A percentile compares a stretch with the other conserved stretches of the same genome.
These are phyloP conservation scores for Hipparchia sbordonii DNA, from an alignment of 2,888 invertebrate genomes.

Conservation along the genomic window DNA sequence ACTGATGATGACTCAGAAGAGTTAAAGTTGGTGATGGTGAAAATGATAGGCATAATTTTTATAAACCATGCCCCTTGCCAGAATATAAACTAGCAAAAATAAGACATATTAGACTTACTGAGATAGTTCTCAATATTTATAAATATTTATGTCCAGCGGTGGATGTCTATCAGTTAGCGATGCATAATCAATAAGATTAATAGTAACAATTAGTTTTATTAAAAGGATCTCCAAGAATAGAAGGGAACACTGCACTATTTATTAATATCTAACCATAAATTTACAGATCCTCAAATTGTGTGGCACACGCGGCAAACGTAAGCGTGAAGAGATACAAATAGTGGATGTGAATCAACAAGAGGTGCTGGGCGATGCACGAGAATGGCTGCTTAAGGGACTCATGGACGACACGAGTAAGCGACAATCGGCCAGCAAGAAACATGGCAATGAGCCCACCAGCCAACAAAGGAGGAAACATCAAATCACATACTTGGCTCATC, in stretches of 20 bases:
- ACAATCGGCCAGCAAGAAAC: conserved; percentile 79
- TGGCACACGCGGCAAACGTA: conserved; percentile 85
- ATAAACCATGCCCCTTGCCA: background rate
- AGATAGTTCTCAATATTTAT: no score
- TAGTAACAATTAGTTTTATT: no score
- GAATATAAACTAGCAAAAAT: background rate
- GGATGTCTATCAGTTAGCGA: no score
- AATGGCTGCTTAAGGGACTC: conserved; percentile 91
- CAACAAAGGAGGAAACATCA: conserved; percentile 95
- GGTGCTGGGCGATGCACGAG: conserved; percentile 89
- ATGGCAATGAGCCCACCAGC: conserved; percentile 83
- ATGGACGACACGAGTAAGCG: conserved; percentile 86
- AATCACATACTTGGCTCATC: conserved; percentile 96
- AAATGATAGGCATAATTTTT: no score
- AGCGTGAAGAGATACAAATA: conserved; percentile 86
- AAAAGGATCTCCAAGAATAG: no score
- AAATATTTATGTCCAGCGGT: no score
- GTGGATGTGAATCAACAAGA: conserved; percentile 93
- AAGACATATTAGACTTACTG: no score
- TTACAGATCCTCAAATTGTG: conserved; percentile 85
- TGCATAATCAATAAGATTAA: no score
- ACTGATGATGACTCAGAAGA: no score
- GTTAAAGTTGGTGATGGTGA: no score
- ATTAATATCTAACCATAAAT: background rate
- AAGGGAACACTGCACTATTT: background rate